Evolutionary conservation across 2,888 invertebrate species (phyloP).

Genomic region (Pandemis cinnamomeana): DNA sequence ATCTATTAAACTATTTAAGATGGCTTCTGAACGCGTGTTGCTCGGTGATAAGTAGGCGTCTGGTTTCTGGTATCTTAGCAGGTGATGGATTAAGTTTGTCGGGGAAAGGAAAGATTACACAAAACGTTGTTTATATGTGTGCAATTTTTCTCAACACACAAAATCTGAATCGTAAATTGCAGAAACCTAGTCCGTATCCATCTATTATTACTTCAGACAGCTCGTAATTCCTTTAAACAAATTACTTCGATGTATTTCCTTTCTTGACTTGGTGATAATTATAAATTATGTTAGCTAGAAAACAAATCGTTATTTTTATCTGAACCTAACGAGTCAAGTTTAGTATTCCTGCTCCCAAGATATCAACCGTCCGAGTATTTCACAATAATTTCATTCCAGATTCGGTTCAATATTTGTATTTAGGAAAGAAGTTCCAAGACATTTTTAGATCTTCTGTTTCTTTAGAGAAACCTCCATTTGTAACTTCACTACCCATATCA

Average conservation of each 20-base stretch:
- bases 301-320: too few species aligned
- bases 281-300: too few species aligned
- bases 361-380: background rate
- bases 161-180: too few species aligned
- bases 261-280: too few species aligned
- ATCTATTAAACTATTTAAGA: slow-evolving; percentile 10
- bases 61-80: background rate
- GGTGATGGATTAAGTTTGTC: slow-evolving; percentile 6
- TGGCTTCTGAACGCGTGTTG: slow-evolving; percentile 18
- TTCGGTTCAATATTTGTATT: background rate
- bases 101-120: background rate
- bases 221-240: too few species aligned
- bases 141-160: too few species aligned
- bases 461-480: slow-evolving; percentile 11
- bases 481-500: slow-evolving; percentile 27
- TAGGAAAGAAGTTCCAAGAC: background rate
- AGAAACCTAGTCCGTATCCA: too few species aligned
- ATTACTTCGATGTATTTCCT: too few species aligned
- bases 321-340: too few species aligned
- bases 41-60: slow-evolving; percentile 3
- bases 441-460: slow-evolving; percentile 12
- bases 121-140: background rate
- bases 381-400: too few species aligned
- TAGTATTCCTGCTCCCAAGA: too few species aligned
- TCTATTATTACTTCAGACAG: too few species aligned